Base-by-base conservation (phyloP, 2,113 vertebrate genomes). In the Zapus hudsonius region DNA sequence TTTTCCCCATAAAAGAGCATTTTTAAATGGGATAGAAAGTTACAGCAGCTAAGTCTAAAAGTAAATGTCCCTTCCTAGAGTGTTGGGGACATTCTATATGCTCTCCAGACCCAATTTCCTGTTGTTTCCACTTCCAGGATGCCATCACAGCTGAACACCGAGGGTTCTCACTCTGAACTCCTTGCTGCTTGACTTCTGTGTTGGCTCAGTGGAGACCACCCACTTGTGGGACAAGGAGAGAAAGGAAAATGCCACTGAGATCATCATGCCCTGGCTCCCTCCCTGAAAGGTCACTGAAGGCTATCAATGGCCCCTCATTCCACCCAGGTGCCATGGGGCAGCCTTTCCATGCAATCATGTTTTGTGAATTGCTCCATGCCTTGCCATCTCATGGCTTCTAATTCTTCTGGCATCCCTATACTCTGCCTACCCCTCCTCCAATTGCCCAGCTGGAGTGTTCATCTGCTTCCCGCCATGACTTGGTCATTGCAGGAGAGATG, bases 21-120 rank as follows among this genome's bases (percentile, higher is more conserved):
- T 93, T 38, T 63, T 52, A 90, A 87, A 84, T 69, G 55, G 22
- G 38, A 36, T 22, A 87, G 66, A 79, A 25, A 88, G 31, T 88
- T 47, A 88, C 92, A 44, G 16, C n/a, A 85, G 47, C 36, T 83
- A 88, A 92, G 36, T 7, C n/a, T 42, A 78, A 80, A 83, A 80
- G 22, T 17, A 93, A 27, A 22, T 17, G 15, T 13, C 12, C 10
- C 16, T 84, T 52, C 12, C 20, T 73, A 13, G 40, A 74, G 20
- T 20, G 27, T 12, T 82, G 57, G 40, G 64, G 13, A 69, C 11
- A 13, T 2, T 91, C 44, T 44, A 13, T 15, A 8, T 61, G 22
- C 20, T 78, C 42, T 78, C 23, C 4, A 81, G 15, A 20, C 17
- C 52, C 44, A 83, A 12, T 40, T 16, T 15, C 25, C 33, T 27